Conservation (phyloP, 2,888 invertebrate genomes). For the Stenichneumon culpator region DNA sequence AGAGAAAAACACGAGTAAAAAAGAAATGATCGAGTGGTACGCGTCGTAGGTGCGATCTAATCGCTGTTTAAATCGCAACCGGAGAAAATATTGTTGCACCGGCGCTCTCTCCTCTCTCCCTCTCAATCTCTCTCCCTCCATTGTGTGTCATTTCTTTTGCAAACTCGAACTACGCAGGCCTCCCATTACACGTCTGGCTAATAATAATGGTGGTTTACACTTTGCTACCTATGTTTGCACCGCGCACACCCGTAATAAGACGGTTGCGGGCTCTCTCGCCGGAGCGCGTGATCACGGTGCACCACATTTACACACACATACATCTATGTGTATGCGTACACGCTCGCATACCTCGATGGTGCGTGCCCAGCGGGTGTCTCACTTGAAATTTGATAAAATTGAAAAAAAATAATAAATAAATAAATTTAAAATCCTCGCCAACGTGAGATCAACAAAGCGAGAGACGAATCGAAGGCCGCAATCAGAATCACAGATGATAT, state of each 20-base stretch:
- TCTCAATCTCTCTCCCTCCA: slow-evolving; percentile 21
- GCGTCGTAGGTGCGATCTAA: slow-evolving; percentile 71
- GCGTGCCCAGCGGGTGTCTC: slow-evolving; percentile 74
- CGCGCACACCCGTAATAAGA: slow-evolving; percentile 76
- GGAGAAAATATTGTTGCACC: slow-evolving; percentile 72
- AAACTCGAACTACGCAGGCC: slow-evolving; percentile 50
- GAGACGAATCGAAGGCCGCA: background rate
- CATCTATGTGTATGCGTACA: background rate
- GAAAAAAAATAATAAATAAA: background rate
- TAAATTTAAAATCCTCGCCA: slow-evolving; percentile 1
- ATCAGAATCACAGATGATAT: background rate
- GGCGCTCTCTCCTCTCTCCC: slow-evolving; percentile 54
- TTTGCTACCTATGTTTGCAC: slow-evolving; percentile 78
- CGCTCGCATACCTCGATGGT: slow-evolving; percentile 30
- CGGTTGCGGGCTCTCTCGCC: slow-evolving; percentile 68
- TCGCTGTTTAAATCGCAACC: slow-evolving; percentile 69
- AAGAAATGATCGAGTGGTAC: slow-evolving; percentile 40
- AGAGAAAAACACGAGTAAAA: background rate
- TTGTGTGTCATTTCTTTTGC: slow-evolving; percentile 62
- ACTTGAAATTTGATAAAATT: slow-evolving; percentile 15
- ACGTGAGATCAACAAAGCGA: background rate
- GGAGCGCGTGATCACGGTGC: slow-evolving; percentile 70
- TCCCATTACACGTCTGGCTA: slow-evolving; percentile 77
- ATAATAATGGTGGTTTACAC: slow-evolving; percentile 81
- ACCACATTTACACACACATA: background rate